These are phyloP conservation scores for Agrilus biguttatus DNA, from an alignment of 2,888 invertebrate genomes.

Conservation along the genomic window DNA sequence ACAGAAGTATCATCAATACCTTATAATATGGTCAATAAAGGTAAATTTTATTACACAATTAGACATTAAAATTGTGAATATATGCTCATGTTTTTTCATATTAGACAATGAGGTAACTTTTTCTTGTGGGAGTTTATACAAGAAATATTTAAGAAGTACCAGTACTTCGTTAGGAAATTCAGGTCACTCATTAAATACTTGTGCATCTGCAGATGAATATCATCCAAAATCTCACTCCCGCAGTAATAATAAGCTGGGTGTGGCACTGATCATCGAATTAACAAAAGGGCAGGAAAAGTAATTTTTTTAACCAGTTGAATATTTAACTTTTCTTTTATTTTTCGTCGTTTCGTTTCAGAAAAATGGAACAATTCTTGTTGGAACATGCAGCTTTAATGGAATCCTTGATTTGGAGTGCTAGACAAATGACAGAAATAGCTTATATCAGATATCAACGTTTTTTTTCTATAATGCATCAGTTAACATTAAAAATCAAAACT, in stretches of 20 bases:
- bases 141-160: slow-evolving; percentile 37
- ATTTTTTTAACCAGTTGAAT: slow-evolving; percentile 10
- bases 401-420: slow-evolving; percentile 54
- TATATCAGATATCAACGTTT: slow-evolving; percentile 38
- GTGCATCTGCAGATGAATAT: slow-evolving; percentile 13
- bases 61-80: too few relatives aligned
- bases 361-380: slow-evolving; percentile 59
- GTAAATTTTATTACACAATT: too few relatives aligned
- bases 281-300: slow-evolving; percentile 40
- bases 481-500: slow-evolving; percentile 29
- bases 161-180: slow-evolving; percentile 38
- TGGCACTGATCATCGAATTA: slow-evolving; percentile 49
- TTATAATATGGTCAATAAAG: too few relatives aligned
- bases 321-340: background rate
- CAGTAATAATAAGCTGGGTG: slow-evolving; percentile 39
- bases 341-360: slow-evolving; percentile 27
- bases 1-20: slow-evolving; percentile 11
- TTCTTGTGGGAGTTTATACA: slow-evolving; percentile 34
- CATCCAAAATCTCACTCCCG: slow-evolving; percentile 13
- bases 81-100: too few relatives aligned
- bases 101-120: slow-evolving; percentile 14
- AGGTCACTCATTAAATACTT: slow-evolving; percentile 12
- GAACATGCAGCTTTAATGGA: slow-evolving; percentile 68
- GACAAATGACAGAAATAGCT: slow-evolving; percentile 50
- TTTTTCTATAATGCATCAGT: slow-evolving; percentile 37